phyloP scores from a whole-genome alignment of 2,888 invertebrate species.

The Altica lythri region DNA sequence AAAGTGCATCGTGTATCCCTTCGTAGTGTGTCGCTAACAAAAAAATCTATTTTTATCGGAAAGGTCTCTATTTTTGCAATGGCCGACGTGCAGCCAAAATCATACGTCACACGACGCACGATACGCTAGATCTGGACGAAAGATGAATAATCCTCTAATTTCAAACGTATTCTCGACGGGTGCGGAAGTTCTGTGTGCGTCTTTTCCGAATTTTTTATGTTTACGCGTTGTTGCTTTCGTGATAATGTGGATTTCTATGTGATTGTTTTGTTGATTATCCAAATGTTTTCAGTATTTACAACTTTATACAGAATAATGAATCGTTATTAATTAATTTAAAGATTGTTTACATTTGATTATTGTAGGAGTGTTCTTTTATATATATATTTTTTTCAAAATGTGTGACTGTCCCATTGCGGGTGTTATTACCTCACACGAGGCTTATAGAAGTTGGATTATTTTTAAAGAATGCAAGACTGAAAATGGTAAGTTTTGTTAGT shows the following conservation, averaged over 20 bases:
- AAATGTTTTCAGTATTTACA: no score
- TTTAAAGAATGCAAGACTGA: slow-evolving; percentile 66
- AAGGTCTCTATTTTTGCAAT: slow-evolving; percentile 32
- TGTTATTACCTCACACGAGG: slow-evolving; percentile 68
- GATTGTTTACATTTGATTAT: no score
- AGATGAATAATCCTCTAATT: slow-evolving; percentile 33
- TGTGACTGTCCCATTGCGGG: slow-evolving; percentile 64
- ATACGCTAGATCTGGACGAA: slow-evolving; percentile 31
- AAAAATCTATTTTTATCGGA: slow-evolving; percentile 31
- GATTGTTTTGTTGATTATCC: no score
- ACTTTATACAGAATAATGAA: no score
- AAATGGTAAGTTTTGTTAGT: slow-evolving; percentile 46
- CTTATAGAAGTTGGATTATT: slow-evolving; percentile 78
- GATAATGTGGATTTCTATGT: no score
- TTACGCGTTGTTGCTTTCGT: no score
- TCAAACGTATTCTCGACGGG: slow-evolving; percentile 26
- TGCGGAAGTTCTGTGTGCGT: slow-evolving; percentile 11
- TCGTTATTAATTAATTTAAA: no score
- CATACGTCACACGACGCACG: slow-evolving; percentile 25
- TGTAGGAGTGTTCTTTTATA: not conserved
- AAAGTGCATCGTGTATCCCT: no score
- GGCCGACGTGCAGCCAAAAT: slow-evolving; percentile 31
- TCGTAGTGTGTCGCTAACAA: no score
- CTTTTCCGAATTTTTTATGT: no score
- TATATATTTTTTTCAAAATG: slow-evolving; percentile 48